These are phyloP conservation scores for Cheilosia pagana DNA, from an alignment of 2,888 invertebrate genomes.

Conservation along the genomic window DNA sequence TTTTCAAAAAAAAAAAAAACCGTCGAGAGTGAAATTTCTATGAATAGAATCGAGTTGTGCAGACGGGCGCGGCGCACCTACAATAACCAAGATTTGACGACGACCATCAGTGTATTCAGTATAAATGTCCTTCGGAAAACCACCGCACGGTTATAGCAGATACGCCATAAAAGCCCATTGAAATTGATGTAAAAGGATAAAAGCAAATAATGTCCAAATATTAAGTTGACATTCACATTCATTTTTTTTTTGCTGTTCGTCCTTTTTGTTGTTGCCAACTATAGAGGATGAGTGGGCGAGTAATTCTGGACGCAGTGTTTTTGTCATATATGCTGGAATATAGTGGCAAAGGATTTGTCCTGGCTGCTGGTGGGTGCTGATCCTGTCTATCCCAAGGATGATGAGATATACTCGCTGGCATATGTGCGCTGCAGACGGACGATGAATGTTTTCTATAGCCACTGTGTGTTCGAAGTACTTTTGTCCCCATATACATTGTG, in stretches of 20 bases:
- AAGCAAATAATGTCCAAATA: slow-evolving; percentile 75
- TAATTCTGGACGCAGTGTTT: slow-evolving; percentile 61
- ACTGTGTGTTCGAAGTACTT: slow-evolving; percentile 51
- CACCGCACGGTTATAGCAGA: slow-evolving; percentile 26
- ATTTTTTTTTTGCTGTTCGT: slow-evolving; percentile 27
- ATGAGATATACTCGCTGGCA: slow-evolving; percentile 35
- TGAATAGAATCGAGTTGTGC: slow-evolving; percentile 39
- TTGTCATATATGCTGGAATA: slow-evolving; percentile 69
- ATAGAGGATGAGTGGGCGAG: neutral
- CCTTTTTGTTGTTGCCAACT: slow-evolving; percentile 19
- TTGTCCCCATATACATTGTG: slow-evolving; percentile 19
- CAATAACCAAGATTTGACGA: slow-evolving; percentile 57
- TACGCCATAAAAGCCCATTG: slow-evolving; percentile 66
- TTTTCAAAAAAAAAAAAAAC: slow-evolving; percentile 13
- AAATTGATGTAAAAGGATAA: slow-evolving; percentile 73
- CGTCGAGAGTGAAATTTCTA: slow-evolving; percentile 23
- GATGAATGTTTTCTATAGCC: slow-evolving; percentile 64
- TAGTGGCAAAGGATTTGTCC: slow-evolving; percentile 59
- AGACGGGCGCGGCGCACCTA: slow-evolving; percentile 52
- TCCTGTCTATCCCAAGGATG: slow-evolving; percentile 54
- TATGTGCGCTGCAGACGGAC: slow-evolving; percentile 45
- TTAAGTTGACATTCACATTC: slow-evolving; percentile 69
- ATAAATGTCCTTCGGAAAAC: slow-evolving; percentile 52
- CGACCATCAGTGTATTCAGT: slow-evolving; percentile 25
- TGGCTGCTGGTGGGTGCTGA: slow-evolving; percentile 41